Base-by-base conservation (phyloP, 2,888 invertebrate genomes). In the Pimpla rufipes region DNA sequence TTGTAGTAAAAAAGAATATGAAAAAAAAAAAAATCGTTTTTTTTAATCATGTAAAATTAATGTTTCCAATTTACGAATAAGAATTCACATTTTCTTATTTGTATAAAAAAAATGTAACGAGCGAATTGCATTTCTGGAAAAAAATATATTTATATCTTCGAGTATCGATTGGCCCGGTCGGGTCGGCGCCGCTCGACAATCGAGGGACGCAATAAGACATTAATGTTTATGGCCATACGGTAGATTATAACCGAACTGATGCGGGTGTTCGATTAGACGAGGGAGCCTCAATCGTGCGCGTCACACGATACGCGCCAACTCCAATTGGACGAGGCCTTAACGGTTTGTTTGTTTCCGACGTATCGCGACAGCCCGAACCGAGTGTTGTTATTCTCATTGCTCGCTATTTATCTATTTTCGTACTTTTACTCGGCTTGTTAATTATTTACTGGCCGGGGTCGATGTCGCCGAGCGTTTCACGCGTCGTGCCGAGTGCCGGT, bases 241-340 rank as follows among this genome's bases (percentile, higher is more conserved):
- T 83, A 71, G 45, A 66, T 73, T 62, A 76, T 76, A 50, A 67
- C 68, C 13, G 68, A 78, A 62, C 77, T 42, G 71, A 79, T 78
- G 73, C 47, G 74, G 74, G 68, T 81, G 64, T 82, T 78, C 73
- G 52, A 79, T 79, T 75, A 66, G 40, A 52, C 40, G 23, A 40
- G 29, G 21, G 57, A 6, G 29, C 59, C 13, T 29, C 23, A 62
- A 71, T 71, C 57, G 21, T 59, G 52, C 57, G 64, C 64, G 74
- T 67, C 57, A 71, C 29, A 23, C 42, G 47, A 64, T 42, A 21
- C 18, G 21, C 57, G 37, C n/a, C 35, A 67, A 67, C 52, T 57
- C 47, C 57, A 76, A 83, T 79, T 76, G 71, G 52, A 75, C 55
- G 13, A 29, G 52, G 45, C 50, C 18, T 79, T 79, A 73, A 75